phyloP scores from a whole-genome alignment of 2,113 vertebrate genomes.

The Delphinapterus leucas region DNA sequence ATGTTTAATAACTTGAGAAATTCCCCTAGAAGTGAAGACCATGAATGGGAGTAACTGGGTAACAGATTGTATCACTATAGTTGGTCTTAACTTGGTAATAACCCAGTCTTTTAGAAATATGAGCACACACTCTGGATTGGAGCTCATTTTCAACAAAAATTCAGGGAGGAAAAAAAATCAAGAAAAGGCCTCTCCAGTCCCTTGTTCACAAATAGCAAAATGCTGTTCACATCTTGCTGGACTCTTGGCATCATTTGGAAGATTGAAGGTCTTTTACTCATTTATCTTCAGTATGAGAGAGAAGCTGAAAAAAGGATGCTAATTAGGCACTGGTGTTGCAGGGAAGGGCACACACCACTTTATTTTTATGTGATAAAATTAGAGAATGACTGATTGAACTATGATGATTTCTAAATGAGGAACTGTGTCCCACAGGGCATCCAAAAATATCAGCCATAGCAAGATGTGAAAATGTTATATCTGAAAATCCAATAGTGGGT shows the following conservation, averaged over 20 bases:
- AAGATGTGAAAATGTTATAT: not conserved
- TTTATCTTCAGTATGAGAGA: constrained; percentile 22
- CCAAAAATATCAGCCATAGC: not conserved
- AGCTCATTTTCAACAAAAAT: constrained; percentile 15
- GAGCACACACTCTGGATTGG: not conserved
- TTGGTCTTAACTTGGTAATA: not conserved
- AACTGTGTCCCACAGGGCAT: not conserved
- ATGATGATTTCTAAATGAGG: constrained; percentile 31
- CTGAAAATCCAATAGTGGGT: not conserved
- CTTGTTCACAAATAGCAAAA: not conserved
- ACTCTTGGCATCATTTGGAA: not conserved
- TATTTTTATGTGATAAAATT: constrained; percentile 29
- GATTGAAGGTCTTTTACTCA: not conserved
- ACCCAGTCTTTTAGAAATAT: not conserved
- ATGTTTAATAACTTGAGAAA: constrained; percentile 11
- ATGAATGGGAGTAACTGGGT: not conserved
- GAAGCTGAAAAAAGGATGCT: not conserved
- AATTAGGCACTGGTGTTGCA: not conserved
- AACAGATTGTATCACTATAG: not conserved
- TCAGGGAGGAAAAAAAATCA: not conserved
- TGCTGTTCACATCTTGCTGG: not conserved
- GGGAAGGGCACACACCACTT: not conserved
- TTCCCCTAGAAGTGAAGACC: not conserved
- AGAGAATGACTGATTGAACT: not conserved
- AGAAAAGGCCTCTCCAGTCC: not conserved